phyloP scores from a whole-genome alignment of 2,113 vertebrate genomes.

The Crypturellus undulatus region DNA sequence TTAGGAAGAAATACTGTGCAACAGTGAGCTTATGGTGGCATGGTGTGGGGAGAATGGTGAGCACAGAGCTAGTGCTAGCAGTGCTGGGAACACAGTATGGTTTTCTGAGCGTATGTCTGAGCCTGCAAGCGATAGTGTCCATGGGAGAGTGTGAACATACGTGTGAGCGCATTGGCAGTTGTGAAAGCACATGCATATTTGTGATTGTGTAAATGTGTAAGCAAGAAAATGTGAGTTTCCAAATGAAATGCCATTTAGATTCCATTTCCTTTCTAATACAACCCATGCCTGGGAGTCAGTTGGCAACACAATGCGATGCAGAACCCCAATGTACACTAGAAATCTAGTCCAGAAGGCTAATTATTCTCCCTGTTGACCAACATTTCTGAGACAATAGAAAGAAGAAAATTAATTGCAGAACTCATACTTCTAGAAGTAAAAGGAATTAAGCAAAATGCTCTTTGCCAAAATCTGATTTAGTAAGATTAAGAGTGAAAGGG shows the following conservation, averaged over 20 bases:
- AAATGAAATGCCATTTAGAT: background rate
- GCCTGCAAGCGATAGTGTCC: accelerated
- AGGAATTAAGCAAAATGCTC: conserved; percentile 4
- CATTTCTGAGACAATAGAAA: conserved; percentile 64
- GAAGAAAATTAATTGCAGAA: conserved; percentile 72
- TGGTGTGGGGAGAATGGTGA: background rate
- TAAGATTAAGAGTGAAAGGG: conserved; percentile 52
- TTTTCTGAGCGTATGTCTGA: accelerated
- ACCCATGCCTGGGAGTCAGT: conserved; percentile 17
- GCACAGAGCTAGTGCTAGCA: accelerated
- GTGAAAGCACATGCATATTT: background rate
- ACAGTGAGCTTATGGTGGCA: accelerated
- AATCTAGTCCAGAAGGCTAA: conserved; percentile 40
- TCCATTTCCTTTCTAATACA: background rate
- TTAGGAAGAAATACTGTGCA: accelerated
- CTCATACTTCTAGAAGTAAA: conserved; percentile 36
- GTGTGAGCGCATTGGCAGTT: background rate
- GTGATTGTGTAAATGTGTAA: background rate
- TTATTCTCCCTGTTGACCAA: conserved; percentile 61
- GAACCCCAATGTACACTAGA: background rate
- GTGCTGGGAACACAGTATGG: background rate
- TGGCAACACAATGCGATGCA: background rate
- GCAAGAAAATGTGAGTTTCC: background rate
- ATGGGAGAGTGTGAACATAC: accelerated
- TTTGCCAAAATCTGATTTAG: conserved; percentile 63